Conservation (phyloP, 2,888 invertebrate genomes). For the Parascotia fuliginaria region DNA sequence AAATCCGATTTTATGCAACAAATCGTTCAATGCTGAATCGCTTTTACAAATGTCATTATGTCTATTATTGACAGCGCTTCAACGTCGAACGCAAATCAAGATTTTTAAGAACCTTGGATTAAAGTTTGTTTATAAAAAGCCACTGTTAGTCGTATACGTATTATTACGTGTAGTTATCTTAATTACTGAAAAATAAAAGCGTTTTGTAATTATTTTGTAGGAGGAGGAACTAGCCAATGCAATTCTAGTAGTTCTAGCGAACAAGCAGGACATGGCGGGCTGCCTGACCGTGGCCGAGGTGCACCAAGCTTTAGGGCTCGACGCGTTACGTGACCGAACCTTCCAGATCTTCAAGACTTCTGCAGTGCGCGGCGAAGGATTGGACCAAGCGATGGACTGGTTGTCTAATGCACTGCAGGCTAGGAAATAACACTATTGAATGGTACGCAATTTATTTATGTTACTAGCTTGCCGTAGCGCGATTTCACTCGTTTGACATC, state of each 20-base stretch:
- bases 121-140: too few relatives aligned
- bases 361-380: constrained; percentile 98
- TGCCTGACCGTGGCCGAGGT: constrained; percentile 98
- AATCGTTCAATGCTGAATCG: too few relatives aligned
- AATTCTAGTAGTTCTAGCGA: constrained; percentile 97
- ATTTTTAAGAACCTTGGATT: too few relatives aligned
- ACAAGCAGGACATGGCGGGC: constrained; percentile 99
- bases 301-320: constrained; percentile 97
- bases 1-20: too few relatives aligned
- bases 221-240: constrained; percentile 99
- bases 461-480: not conserved
- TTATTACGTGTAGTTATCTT: too few relatives aligned
- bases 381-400: constrained; percentile 99
- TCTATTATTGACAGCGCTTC: too few relatives aligned
- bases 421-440: constrained; percentile 89
- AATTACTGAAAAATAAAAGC: not conserved
- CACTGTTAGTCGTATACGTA: too few relatives aligned
- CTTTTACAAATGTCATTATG: too few relatives aligned
- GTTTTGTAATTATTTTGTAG: constrained; percentile 71
- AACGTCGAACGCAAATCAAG: too few relatives aligned
- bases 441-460: constrained; percentile 17
- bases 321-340: constrained; percentile 97
- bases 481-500: too few relatives aligned
- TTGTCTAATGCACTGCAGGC: constrained; percentile 95
- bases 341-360: constrained; percentile 99